Conservation (phyloP, 1,140 invertebrate species). For the Aphelinus certus region DNA sequence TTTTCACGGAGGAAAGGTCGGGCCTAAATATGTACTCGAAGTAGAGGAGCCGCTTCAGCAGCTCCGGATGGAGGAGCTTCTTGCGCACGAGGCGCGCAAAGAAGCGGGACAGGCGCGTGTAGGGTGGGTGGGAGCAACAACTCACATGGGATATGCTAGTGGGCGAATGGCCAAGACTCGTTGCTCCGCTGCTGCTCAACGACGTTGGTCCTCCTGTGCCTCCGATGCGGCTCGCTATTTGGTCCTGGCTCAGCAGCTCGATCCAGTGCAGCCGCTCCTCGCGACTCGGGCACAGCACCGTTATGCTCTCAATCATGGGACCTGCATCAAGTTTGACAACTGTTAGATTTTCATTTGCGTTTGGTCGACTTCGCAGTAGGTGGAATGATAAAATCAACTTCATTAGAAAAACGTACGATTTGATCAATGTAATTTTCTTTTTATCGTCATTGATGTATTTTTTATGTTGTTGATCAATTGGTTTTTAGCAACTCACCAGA, state of each 20-base stretch:
- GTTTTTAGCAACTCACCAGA: slow-evolving; percentile 65
- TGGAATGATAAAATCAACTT: too few species aligned
- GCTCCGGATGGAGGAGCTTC: slow-evolving; percentile 74
- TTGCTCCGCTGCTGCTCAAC: not conserved
- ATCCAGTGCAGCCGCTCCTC: slow-evolving; percentile 90
- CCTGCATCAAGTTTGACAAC: slow-evolving; percentile 64
- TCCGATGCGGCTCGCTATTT: slow-evolving; percentile 60
- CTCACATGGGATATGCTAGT: slow-evolving; percentile 58
- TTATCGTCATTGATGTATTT: too few species aligned
- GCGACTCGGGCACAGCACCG: slow-evolving; percentile 84
- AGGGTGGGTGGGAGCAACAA: slow-evolving; percentile 63
- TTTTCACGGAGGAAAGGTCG: slow-evolving; percentile 57
- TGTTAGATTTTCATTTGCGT: too few species aligned
- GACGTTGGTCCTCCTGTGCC: slow-evolving; percentile 29
- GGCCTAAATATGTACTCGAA: slow-evolving; percentile 67
- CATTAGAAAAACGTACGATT: too few species aligned
- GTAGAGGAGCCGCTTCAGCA: slow-evolving; percentile 79
- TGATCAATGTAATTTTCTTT: too few species aligned
- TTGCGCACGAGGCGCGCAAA: slow-evolving; percentile 78
- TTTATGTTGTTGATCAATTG: too few species aligned
- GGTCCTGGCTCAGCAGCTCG: slow-evolving; percentile 76
- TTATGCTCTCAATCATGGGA: slow-evolving; percentile 88
- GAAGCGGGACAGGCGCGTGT: slow-evolving; percentile 74
- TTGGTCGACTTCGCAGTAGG: too few species aligned
- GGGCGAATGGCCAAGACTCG: slow-evolving; percentile 15